These are phyloP conservation scores for Amaurobius ferox DNA, from an alignment of 2,888 invertebrate species.

Conservation along the genomic window DNA sequence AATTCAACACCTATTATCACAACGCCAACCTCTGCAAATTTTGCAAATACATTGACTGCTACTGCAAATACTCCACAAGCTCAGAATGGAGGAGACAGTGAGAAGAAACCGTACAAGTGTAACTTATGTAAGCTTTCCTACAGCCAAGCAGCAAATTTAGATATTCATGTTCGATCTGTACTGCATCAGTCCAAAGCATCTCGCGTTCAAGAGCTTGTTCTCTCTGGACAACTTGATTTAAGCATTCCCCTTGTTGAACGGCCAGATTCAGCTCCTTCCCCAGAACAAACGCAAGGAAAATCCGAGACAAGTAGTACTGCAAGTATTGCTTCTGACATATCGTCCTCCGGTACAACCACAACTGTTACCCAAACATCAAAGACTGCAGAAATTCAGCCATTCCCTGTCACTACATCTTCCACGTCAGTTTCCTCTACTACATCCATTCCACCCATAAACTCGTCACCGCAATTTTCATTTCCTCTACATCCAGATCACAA, in stretches of 20 bases:
- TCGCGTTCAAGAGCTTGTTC: constrained; percentile 91
- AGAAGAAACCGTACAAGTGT: constrained; percentile 92
- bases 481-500: constrained; percentile 63
- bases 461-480: constrained; percentile 56
- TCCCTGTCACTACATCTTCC: constrained; percentile 3
- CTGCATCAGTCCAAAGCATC: constrained; percentile 92
- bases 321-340: background rate
- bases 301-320: background rate
- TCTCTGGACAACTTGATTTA: constrained; percentile 90
- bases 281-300: constrained; percentile 10
- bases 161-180: constrained; percentile 95
- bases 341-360: background rate
- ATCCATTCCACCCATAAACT: constrained; percentile 9
- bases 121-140: constrained; percentile 95
- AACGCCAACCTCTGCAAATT: no score
- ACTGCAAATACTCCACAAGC: constrained; percentile 13
- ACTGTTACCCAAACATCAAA: constrained; percentile 14
- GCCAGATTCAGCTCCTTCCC: constrained; percentile 80
- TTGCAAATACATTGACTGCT: background rate
- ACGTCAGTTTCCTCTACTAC: background rate
- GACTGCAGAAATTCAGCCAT: background rate
- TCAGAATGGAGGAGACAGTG: constrained; percentile 76
- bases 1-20: constrained; percentile 21
- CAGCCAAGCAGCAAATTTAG: constrained; percentile 91
- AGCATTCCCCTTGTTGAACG: constrained; percentile 92